phyloP scores from a whole-genome alignment of 2,888 invertebrate species.

The Macrosiphum euphorbiae region DNA sequence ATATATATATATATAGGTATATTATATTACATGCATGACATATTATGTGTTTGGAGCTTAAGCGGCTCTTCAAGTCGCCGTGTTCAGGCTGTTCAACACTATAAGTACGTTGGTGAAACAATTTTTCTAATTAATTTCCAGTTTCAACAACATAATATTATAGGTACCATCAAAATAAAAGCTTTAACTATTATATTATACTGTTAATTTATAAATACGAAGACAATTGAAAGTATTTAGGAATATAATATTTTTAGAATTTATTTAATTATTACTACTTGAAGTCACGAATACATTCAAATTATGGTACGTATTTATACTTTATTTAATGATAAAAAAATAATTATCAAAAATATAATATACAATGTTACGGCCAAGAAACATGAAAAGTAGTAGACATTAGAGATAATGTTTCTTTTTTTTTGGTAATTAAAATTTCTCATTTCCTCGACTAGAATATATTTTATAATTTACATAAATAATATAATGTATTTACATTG shows the following conservation, averaged over 20 bases:
- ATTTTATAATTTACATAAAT: not conserved
- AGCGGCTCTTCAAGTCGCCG: slow-evolving; percentile 23
- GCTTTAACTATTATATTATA: not conserved
- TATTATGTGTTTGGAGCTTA: slow-evolving; percentile 33
- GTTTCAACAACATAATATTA: not conserved
- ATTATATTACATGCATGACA: not conserved
- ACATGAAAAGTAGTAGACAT: not conserved
- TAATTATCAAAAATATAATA: not conserved
- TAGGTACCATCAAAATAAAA: not conserved
- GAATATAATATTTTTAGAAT: not conserved
- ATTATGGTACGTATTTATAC: not conserved
- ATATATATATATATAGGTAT: not conserved
- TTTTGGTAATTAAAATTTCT: not conserved
- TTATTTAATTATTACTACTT: not conserved
- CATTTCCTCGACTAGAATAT: not conserved
- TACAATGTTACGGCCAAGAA: not conserved
- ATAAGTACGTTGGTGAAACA: not conserved
- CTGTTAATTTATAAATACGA: not conserved
- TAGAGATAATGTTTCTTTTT: not conserved
- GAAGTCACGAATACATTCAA: not conserved
- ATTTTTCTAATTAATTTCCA: not conserved
- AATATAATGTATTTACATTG: slow-evolving; percentile 5
- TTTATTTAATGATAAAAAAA: not conserved
- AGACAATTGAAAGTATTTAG: not conserved
- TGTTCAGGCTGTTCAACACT: not conserved